Evolutionary conservation across 1,140 invertebrate species (phyloP).

Genomic region (Drosophila ercepeae): DNA sequence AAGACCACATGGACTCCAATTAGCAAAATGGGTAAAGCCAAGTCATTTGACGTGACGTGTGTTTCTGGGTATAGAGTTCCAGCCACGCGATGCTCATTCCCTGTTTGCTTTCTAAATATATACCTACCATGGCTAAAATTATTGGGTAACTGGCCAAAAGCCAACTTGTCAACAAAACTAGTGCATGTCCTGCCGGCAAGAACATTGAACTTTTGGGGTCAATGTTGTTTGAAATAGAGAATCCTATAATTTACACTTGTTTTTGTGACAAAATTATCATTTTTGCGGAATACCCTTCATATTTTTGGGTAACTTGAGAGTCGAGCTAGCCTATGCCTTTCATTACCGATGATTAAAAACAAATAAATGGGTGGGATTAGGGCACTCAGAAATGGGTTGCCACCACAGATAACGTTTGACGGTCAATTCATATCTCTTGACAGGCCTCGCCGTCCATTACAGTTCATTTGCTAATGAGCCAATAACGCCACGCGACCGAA

Average conservation of each 20-base stretch:
- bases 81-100: slow-evolving; percentile 9
- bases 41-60: slow-evolving; percentile 25
- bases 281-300: not conserved
- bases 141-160: slow-evolving; percentile 36
- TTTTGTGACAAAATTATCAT: slow-evolving; percentile 1
- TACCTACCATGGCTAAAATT: slow-evolving; percentile 14
- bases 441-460: slow-evolving; percentile 65
- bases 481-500: slow-evolving; percentile 57
- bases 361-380: slow-evolving; percentile 36
- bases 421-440: slow-evolving; percentile 51
- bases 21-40: not conserved
- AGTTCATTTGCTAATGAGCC: slow-evolving; percentile 76
- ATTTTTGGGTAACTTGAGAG: slow-evolving; percentile 10
- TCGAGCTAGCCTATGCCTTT: not conserved
- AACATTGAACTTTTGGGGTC: slow-evolving; percentile 12
- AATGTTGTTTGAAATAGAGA: not conserved
- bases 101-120: slow-evolving; percentile 34
- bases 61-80: slow-evolving; percentile 9
- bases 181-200: not conserved
- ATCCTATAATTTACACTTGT: too few species aligned
- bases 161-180: slow-evolving; percentile 37
- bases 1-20: slow-evolving; percentile 10
- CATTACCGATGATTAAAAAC: slow-evolving; percentile 42
- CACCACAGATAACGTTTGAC: slow-evolving; percentile 15
- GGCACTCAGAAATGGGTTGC: not conserved